Evolutionary conservation across 2,113 vertebrate species (phyloP).

Genomic region (Carollia perspicillata): DNA sequence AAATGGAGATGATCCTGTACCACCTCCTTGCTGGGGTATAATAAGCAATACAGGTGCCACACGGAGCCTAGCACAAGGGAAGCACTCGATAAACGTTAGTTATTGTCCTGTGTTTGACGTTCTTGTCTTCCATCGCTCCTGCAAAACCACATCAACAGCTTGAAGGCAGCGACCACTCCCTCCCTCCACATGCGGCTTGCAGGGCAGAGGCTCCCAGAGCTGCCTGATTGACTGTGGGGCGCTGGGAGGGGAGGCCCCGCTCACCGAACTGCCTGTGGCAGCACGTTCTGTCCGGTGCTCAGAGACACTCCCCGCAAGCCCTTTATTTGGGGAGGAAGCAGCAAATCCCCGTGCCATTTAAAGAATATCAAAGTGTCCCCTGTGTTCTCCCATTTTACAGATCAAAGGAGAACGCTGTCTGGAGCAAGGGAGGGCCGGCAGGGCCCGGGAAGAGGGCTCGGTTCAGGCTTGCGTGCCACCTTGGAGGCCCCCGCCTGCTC

Average conservation of each 20-base stretch:
- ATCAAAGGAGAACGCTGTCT: not conserved
- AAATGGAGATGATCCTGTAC: not conserved
- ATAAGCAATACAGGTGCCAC: not conserved
- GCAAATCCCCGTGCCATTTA: not conserved
- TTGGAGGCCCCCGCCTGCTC: not conserved
- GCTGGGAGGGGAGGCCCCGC: not conserved
- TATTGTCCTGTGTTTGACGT: rapidly evolving
- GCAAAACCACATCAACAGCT: not conserved
- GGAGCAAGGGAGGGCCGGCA: not conserved
- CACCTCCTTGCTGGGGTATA: too few species aligned
- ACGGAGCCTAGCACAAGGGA: not conserved
- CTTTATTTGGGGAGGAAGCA: not conserved
- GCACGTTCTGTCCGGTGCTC: slow-evolving; percentile 17
- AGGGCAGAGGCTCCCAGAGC: not conserved
- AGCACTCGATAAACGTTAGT: not conserved
- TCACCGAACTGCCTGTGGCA: slow-evolving; percentile 9
- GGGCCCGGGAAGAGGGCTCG: not conserved
- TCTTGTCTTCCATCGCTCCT: not conserved
- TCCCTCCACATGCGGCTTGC: not conserved
- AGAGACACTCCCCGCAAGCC: not conserved
- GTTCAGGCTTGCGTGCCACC: slow-evolving; percentile 22
- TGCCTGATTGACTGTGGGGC: not conserved
- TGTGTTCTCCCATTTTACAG: not conserved
- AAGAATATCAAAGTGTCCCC: not conserved
- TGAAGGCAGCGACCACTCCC: not conserved